Conservation (phyloP, 2,113 vertebrate genomes). For the Prolemur simus region DNA sequence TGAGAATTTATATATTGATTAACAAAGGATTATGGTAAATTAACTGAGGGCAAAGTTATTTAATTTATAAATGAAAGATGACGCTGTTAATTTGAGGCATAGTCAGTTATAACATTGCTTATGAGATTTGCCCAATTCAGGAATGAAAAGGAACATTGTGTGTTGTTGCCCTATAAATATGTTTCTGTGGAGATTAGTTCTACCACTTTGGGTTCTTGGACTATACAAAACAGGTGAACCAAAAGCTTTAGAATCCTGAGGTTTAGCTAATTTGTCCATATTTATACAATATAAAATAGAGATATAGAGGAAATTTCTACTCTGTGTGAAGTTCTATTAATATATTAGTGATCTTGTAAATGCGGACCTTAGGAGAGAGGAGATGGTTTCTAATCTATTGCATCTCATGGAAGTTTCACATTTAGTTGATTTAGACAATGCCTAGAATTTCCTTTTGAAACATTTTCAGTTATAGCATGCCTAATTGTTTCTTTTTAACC, state of each 20-base stretch:
- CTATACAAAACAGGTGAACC: not conserved
- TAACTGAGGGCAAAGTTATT: conserved; percentile 47
- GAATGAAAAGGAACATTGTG: not conserved
- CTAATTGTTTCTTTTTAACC: not conserved
- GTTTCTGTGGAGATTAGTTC: not conserved
- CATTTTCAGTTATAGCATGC: not conserved
- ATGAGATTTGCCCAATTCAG: not conserved
- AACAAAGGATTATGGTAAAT: not conserved
- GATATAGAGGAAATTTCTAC: not conserved
- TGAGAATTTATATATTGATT: not conserved
- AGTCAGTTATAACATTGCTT: not conserved
- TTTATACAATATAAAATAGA: not conserved
- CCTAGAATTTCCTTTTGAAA: not conserved
- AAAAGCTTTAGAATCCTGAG: not conserved
- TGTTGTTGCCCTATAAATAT: not conserved
- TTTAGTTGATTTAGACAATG: not conserved
- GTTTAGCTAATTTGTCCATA: not conserved
- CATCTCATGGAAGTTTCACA: not conserved
- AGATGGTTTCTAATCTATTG: not conserved
- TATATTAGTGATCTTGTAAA: not conserved
- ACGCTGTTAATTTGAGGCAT: not conserved
- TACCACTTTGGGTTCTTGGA: not conserved
- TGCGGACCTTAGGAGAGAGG: not conserved
- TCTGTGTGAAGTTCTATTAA: not conserved
- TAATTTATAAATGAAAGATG: not conserved